Evolutionary conservation across 1,140 invertebrate genomes (phyloP), one percentile per base, ranked within the genome.

Genomic region (Trachymyrmex cornetzi): DNA sequence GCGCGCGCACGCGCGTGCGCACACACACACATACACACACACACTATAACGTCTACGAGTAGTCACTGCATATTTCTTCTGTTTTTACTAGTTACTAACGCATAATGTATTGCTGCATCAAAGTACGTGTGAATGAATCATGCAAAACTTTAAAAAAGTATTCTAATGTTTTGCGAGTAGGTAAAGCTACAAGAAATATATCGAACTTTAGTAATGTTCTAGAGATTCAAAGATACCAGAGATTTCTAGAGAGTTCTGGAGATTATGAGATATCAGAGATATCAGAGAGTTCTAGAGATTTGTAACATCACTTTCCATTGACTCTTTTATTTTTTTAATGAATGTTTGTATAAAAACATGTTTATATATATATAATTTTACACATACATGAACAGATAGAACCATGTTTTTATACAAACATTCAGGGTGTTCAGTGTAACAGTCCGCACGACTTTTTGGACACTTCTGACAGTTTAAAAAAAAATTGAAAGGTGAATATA

Each of bases 31-130:
- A 34, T 5, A 34, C 30, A 34, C 5, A 34, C 30, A 4, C 30
- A 4, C 30, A 4, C n/a, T n/a, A n/a, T n/a, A n/a, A n/a, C n/a
- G 11, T 50, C 24, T 19, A 30, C 5, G 19, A 67, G 9, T 6
- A 67, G 63, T 55, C 9, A n/a, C 7, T 30, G 38, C 16, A 55
- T 9, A 50, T 71, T n/a, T n/a, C n/a, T 69, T 81, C 48, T 30
- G 64, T 50, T 57, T 69, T n/a, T 4, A 77, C 19, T n/a, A 34
- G n/a, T 81, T 71, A 81, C 34, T 69, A 81, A 57, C 69, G 53
- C 48, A 81, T 44, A n/a, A 69, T 24, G 30, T 55, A 69, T 81
- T n/a, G 22, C 22, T 69, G 63, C 64, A 57, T 81, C 22, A 69
- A 80, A 69, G 48, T 81, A 34, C 11, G 27, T 2, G 14, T 2